phyloP scores from a whole-genome alignment of 2,888 invertebrate genomes.

The Acholoe squamosa region DNA sequence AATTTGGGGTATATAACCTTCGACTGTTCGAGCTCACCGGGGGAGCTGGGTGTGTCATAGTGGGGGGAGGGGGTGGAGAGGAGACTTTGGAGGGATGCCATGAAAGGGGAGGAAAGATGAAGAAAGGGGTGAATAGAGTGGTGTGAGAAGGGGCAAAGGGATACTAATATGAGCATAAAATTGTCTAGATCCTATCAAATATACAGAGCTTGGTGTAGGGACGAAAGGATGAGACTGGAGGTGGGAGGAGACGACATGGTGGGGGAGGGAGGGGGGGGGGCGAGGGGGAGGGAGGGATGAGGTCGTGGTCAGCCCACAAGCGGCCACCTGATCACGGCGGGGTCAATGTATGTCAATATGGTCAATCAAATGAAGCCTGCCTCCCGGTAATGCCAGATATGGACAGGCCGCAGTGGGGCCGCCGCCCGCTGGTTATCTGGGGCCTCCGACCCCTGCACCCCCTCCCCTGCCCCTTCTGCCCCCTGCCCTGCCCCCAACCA shows the following conservation, averaged over 20 bases:
- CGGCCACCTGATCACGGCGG: slow-evolving; percentile 52
- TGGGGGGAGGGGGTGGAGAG: too few species aligned
- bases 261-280: background rate
- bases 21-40: background rate
- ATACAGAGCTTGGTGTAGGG: too few species aligned
- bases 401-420: slow-evolving; percentile 16
- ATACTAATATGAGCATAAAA: too few species aligned
- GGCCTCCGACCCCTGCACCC: background rate
- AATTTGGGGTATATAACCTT: slow-evolving; percentile 50
- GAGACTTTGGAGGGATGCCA: background rate
- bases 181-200: too few species aligned
- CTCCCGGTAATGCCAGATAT: slow-evolving; percentile 57
- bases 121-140: too few species aligned
- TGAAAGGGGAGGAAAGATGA: background rate
- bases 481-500: background rate
- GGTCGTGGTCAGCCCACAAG: slow-evolving; percentile 11
- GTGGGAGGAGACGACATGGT: too few species aligned
- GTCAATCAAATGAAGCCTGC: slow-evolving; percentile 62
- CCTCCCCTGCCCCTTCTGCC: background rate
- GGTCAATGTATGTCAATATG: slow-evolving; percentile 62
- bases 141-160: too few species aligned
- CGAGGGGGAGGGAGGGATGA: background rate
- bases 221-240: too few species aligned
- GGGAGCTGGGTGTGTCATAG: background rate
- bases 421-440: background rate